Evolutionary conservation across 2,113 vertebrate genomes (phyloP).

Genomic region (Pelobates fuscus): DNA sequence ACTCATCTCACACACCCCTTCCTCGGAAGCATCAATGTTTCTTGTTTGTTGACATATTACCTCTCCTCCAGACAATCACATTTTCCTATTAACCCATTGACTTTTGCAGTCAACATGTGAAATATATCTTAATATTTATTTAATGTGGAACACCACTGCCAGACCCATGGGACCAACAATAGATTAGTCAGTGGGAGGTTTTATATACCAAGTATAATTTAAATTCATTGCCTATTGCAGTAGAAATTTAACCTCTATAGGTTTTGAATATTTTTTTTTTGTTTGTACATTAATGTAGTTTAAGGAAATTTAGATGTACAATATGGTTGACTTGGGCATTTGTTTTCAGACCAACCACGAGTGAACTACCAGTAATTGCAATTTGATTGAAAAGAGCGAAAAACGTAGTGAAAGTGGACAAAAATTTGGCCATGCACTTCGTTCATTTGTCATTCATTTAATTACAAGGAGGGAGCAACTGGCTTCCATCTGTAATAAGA

Average conservation of each 20-base stretch:
- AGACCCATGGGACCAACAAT: not conserved
- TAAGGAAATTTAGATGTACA: too few relatives aligned
- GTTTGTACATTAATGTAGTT: too few relatives aligned
- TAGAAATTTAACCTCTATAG: not conserved
- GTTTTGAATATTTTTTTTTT: not conserved
- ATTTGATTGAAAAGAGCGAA: not conserved
- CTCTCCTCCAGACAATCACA: slow-evolving; percentile 3
- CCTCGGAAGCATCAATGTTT: slow-evolving; percentile 19
- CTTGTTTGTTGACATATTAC: slow-evolving; percentile 18
- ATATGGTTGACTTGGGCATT: too few relatives aligned
- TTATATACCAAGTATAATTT: slow-evolving; percentile 27
- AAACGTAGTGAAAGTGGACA: not conserved
- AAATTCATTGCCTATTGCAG: slow-evolving; percentile 1
- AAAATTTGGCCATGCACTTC: not conserved
- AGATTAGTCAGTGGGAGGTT: slow-evolving; percentile 35
- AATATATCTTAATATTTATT: slow-evolving; percentile 12
- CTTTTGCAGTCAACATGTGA: slow-evolving; percentile 21
- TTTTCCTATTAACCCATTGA: slow-evolving; percentile 47
- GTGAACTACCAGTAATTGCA: not conserved
- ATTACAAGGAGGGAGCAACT: too few relatives aligned
- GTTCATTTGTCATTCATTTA: too few relatives aligned
- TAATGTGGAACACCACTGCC: slow-evolving; percentile 5
- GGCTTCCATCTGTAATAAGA: too few relatives aligned
- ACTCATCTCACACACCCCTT: not conserved
- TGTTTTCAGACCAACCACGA: not conserved